These are phyloP conservation scores for Nudaria mundana DNA, from an alignment of 2,888 invertebrate genomes.

Conservation along the genomic window DNA sequence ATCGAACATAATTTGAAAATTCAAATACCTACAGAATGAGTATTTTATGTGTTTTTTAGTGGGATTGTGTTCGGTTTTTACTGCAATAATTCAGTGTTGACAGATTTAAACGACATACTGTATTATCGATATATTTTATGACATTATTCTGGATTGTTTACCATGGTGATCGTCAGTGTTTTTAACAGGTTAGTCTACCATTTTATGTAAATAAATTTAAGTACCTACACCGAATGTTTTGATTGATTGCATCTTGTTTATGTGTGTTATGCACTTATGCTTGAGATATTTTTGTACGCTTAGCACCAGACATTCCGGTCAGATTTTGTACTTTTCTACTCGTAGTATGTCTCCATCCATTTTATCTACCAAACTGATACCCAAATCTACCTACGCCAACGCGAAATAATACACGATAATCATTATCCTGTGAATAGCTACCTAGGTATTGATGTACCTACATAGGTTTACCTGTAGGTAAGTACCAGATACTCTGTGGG, in stretches of 20 bases:
- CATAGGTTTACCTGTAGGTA: no score
- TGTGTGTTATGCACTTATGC: slow-evolving; percentile 1
- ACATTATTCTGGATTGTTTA: slow-evolving; percentile 65
- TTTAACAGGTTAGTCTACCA: slow-evolving; percentile 69
- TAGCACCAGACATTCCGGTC: no score
- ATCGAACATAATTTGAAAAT: slow-evolving; percentile 34
- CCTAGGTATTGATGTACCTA: no score
- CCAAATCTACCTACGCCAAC: no score
- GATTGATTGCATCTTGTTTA: background rate
- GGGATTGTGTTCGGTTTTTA: slow-evolving; percentile 61
- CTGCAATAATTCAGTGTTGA: slow-evolving; percentile 46
- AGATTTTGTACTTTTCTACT: no score
- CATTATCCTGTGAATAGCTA: no score
- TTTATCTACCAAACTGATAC: no score
- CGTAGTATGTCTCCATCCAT: no score
- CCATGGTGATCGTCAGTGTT: slow-evolving; percentile 78
- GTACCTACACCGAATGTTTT: slow-evolving; percentile 7
- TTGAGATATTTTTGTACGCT: no score
- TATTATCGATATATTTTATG: slow-evolving; percentile 36
- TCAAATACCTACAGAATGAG: slow-evolving; percentile 40
- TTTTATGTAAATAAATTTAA: background rate
- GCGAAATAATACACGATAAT: no score
- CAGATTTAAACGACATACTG: slow-evolving; percentile 42
- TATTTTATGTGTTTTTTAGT: slow-evolving; percentile 61
- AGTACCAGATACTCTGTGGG: no score